Evolutionary conservation across 2,113 vertebrate species (phyloP), one percentile per base, ranked within the genome.

Genomic region (Trematomus loennbergii): DNA sequence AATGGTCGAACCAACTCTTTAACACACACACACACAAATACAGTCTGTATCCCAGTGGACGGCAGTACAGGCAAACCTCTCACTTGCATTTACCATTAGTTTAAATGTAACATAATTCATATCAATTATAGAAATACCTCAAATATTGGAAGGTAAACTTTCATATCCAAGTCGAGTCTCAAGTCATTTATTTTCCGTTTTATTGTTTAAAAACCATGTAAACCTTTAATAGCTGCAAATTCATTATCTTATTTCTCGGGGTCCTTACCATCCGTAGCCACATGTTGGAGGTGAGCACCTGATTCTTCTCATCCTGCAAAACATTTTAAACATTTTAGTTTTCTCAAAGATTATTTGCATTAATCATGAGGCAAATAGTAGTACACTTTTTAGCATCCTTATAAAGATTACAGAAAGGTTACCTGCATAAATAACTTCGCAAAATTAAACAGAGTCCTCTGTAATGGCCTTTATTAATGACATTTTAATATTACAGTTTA

Each of bases 221-320:
- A 58, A 22, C 12, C 36, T 20, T 61, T 2, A 53, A 60, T 5
- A 63, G 61, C 22, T 5, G 0, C 5, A 73, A 36, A 60, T 78
- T 72, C 48, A 61, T 71, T 55, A 20, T 52, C 54, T 45, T 10
- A 16, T 33, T 50, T 72, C 61, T 61, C 70, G 12, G 53, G 18
- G 17, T 82, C 49, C 92, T 95, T 92, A 96, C 95, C 95, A 96
- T 96, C 73, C 93, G 93, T 3, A 96, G 90, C 95, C 95, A 96
- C 52, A 96, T 94, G 75, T 96, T 96, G 25, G 94, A 89, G 59
- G 95, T 96, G 49, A 96, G 87, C 54, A 96, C 89, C 81, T 96
- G 95, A 87, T 96, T 96, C 91, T 96, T 96, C 84, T 96, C 95
- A 79, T 96, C 95, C 95, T 96, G 80, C 22, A 91, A 90, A 49